Base-by-base conservation (phyloP, 1,140 invertebrate genomes). In the Zaprionus taronus region DNA sequence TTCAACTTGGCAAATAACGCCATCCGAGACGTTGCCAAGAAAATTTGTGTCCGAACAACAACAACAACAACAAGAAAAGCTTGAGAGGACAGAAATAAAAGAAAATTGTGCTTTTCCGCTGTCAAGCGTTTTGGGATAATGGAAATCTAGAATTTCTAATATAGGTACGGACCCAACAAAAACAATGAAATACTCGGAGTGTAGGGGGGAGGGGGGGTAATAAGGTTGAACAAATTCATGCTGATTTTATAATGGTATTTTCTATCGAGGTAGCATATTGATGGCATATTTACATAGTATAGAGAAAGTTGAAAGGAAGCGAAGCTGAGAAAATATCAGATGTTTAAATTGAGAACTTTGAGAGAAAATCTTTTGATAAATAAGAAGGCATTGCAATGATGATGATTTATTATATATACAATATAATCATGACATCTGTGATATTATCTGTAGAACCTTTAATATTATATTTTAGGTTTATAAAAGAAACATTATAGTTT, bases 1-100 rank as follows among this genome's bases (percentile, higher is more conserved):
- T 83, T 77, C 67, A 83, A 80, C 77, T 83, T 83, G 77, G 60
- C 72, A 77, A 74, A 60, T 68, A 68, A 49, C 36, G 34, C 15
- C 64, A 44, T 57, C 17, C 41, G 41, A 47, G 55, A 67, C 24
- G 55, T 20, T 34, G 55, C 65, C 63, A 66, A 66, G 62, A 64
- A 64, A 53, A 47, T 47, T 47, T n/a, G 41, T 47, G 22, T 4
- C 36, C 36, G 28, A n/a, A 34, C 14, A 53, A 55, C 17, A 36
- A 28, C 58, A 62, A 72, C 57, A 80, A 51, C 34, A 76, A 41
- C 77, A 77, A 63, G 41, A 71, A 57, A 3, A 24, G 68, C 56
- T 38, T 9, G 7, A 9, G 41, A 9, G 28, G 20, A 61, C 22
- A 31, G 14, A 55, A 53, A 67, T 44, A 64, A 53, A 64, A 24